Base-by-base conservation (phyloP, 2,888 invertebrate genomes). In the Willowsia nigromaculata region DNA sequence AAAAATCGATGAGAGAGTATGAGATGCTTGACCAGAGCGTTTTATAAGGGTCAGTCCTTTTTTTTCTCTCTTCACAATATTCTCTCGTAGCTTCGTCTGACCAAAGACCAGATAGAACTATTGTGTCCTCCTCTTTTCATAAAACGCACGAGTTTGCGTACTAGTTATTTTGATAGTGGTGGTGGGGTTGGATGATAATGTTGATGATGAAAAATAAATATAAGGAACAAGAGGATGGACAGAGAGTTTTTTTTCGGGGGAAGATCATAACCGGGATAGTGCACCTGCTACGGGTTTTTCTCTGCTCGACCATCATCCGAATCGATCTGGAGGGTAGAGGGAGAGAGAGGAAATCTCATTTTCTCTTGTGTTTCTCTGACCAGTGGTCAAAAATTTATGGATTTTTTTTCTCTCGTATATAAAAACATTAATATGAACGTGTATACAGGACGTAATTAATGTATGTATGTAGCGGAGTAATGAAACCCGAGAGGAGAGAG, bases 381-480 rank as follows among this genome's bases (percentile, higher is more conserved):
- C 84, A 84, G 27, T 71, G 82, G 82, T 82, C 82, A 82, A 82
- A 82, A 82, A 82, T 82, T 82, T 82, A 82, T 82, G 47, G 30
- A 53, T 47, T 68, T 68, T 33, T 40, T 22, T 47, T 18, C 25
- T 7, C 25, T 7, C 15, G 40, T 68, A 37, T 37, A 71, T 71
- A 40, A 4, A 56, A 18, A 11, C 40, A 13, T 37, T 22, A 18
- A 71, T 5, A 33, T 53, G 18, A 53, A 78, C 33, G 53, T 15
- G 62, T 59, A 4, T 59, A 27, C 22, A 59, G 7, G 11, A 4
- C 22, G 71, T 74, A 74, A 47, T 74, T 74, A 43, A 37, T 65
- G 33, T 33, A 11, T 65, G 11, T 27, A 59, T 59, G 27, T 25
- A 27, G 7, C 18, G 18, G 50, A n/a, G n/a, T n/a, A n/a, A n/a